Percentiles rank a stretch among this genome's conserved stretches.
Evolutionary conservation across 2,888 invertebrate species (phyloP).

Genomic region (Diaprepes abbreviatus): DNA sequence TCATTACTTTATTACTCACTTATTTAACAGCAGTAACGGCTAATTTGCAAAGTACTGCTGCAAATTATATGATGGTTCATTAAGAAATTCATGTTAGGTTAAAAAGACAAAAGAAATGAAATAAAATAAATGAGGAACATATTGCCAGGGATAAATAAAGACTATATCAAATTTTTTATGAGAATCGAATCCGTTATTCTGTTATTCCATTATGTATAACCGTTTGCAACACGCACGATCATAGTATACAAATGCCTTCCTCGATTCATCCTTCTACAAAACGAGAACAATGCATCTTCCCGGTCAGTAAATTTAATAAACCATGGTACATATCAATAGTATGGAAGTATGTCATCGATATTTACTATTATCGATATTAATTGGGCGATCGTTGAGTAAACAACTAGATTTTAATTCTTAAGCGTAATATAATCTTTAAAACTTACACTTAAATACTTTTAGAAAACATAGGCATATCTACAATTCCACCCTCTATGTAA

Average conservation of each 20-base stretch:
- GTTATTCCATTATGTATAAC: slow-evolving; percentile 32
- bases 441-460: too few relatives aligned
- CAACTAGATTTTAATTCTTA: too few relatives aligned
- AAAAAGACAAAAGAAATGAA: too few relatives aligned
- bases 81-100: too few relatives aligned
- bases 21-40: too few relatives aligned
- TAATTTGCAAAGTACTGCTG: too few relatives aligned
- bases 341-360: slow-evolving; percentile 3
- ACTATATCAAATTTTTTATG: neutral
- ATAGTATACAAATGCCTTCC: slow-evolving; percentile 28
- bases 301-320: slow-evolving; percentile 29
- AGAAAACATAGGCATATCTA: too few relatives aligned
- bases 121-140: neutral
- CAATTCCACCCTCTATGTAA: too few relatives aligned
- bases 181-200: slow-evolving; percentile 6
- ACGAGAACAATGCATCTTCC: slow-evolving; percentile 32
- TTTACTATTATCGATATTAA: neutral
- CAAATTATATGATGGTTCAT: too few relatives aligned
- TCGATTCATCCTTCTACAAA: slow-evolving; percentile 31
- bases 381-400: too few relatives aligned
- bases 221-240: slow-evolving; percentile 33
- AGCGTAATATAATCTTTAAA: too few relatives aligned
- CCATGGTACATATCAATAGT: neutral
- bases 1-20: too few relatives aligned
- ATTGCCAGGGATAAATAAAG: neutral